A percentile compares a stretch with the other conserved stretches of the same genome.
Evolutionary conservation across 2,888 invertebrate genomes (phyloP).

Genomic region (Philopedon plagiatum): DNA sequence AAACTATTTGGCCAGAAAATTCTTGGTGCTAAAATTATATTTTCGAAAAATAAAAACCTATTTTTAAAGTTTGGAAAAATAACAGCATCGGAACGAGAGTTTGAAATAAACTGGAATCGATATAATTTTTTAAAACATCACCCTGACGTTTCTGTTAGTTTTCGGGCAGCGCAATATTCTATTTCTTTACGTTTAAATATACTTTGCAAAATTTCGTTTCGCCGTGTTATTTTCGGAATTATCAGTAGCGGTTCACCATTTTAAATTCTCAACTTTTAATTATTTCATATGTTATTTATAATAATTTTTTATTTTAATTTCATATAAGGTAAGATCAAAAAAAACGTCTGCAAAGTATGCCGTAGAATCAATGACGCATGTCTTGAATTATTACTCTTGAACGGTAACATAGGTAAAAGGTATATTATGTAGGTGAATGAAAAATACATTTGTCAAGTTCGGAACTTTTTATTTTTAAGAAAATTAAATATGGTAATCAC

Average conservation of each 20-base stretch:
- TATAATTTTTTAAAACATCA: slow-evolving; percentile 36
- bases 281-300: too few species aligned
- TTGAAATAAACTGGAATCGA: slow-evolving; percentile 27
- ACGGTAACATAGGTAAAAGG: too few species aligned
- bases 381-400: too few species aligned
- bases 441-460: too few species aligned
- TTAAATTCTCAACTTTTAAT: too few species aligned
- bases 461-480: too few species aligned
- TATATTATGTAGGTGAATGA: too few species aligned
- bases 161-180: slow-evolving; percentile 40
- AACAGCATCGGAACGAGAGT: slow-evolving; percentile 8
- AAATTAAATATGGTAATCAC: too few species aligned
- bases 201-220: slow-evolving; percentile 42
- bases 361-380: too few species aligned
- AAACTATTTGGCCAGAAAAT: background rate
- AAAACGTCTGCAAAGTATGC: too few species aligned
- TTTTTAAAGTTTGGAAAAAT: slow-evolving; percentile 19
- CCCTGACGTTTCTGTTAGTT: slow-evolving; percentile 38
- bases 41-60: slow-evolving; percentile 5
- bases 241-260: slow-evolving; percentile 34
- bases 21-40: slow-evolving; percentile 4
- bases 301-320: too few species aligned
- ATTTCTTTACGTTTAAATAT: slow-evolving; percentile 48
- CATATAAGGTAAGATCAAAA: too few species aligned
- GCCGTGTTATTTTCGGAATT: slow-evolving; percentile 43